These are phyloP conservation scores for Blera fallax DNA, from an alignment of 2,888 invertebrate genomes.

Conservation along the genomic window DNA sequence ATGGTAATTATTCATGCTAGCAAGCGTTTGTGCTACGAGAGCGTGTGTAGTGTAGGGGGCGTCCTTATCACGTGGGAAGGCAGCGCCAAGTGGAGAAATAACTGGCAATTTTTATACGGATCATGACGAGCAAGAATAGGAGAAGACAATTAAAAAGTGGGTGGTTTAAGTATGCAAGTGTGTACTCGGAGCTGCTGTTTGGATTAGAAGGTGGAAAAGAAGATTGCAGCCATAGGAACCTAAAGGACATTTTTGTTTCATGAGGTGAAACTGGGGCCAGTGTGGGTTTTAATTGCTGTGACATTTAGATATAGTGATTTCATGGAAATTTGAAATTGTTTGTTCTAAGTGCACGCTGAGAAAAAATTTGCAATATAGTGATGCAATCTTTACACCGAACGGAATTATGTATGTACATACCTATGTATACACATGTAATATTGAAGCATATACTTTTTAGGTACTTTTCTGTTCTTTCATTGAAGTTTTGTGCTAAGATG, in stretches of 20 bases:
- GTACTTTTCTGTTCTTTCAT: too few species aligned
- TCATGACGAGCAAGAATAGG: conserved; percentile 37
- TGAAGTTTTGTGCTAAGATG: too few species aligned
- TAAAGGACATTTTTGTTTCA: not conserved
- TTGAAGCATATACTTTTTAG: too few species aligned
- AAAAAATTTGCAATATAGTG: too few species aligned
- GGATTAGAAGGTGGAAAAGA: not conserved
- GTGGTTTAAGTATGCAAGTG: conserved; percentile 42
- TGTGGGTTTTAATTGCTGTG: conserved; percentile 18
- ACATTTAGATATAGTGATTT: conserved; percentile 4
- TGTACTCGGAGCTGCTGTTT: conserved; percentile 32
- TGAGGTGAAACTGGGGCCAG: not conserved
- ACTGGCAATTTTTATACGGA: conserved; percentile 56
- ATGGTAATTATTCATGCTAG: conserved; percentile 66
- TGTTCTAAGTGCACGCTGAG: not conserved
- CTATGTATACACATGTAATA: too few species aligned
- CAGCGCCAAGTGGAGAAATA: conserved; percentile 42
- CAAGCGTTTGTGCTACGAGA: conserved; percentile 17
- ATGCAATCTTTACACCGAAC: too few species aligned
- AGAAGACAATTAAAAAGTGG: conserved; percentile 61
- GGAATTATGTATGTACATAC: too few species aligned
- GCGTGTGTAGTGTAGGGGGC: conserved; percentile 14
- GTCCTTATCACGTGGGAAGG: not conserved
- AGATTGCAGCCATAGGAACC: not conserved
- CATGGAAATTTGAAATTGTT: not conserved